Evolutionary conservation across 2,113 vertebrate species (phyloP).

Genomic region (Gadus macrocephalus): DNA sequence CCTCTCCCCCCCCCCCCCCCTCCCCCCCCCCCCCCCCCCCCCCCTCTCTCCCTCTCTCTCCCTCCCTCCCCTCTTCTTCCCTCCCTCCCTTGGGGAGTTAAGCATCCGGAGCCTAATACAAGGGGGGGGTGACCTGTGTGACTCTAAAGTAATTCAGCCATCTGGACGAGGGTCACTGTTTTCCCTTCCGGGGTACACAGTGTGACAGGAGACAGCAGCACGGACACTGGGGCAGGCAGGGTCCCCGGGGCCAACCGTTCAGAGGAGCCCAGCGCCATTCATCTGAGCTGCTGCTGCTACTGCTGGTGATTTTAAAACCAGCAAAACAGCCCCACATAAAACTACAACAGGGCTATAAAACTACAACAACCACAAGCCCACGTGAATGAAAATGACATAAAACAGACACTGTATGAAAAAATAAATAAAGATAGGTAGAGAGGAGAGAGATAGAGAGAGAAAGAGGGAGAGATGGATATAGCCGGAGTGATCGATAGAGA

Average conservation of each 20-base stretch:
- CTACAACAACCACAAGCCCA: conserved; percentile 8
- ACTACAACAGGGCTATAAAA: conserved; percentile 28
- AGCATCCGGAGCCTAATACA: conserved; percentile 44
- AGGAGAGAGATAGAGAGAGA: not conserved
- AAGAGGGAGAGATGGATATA: not conserved
- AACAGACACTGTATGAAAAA: not conserved
- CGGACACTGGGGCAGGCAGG: too few relatives aligned
- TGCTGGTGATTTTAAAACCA: conserved; percentile 26
- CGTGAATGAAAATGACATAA: conserved; percentile 15
- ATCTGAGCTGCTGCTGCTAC: conserved; percentile 32
- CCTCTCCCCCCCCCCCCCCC: conserved; percentile 24
- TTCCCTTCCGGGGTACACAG: conserved; percentile 36
- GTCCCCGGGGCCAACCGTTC: too few relatives aligned
- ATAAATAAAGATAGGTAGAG: not conserved
- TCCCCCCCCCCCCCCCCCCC: conserved; percentile 1
- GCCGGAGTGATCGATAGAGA: too few relatives aligned
- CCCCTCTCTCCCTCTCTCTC: conserved; percentile 21
- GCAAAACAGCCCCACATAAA: conserved; percentile 9
- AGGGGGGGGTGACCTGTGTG: conserved; percentile 14
- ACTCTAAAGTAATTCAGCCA: conserved; percentile 49
- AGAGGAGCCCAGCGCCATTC: conserved; percentile 13
- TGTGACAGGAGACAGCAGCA: conserved; percentile 16
- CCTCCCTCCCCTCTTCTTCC: conserved; percentile 22
- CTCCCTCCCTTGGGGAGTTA: conserved; percentile 26
- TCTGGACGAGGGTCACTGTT: conserved; percentile 52